Base-by-base conservation (phyloP, 1,140 invertebrate genomes). In the Euwallacea similis region DNA sequence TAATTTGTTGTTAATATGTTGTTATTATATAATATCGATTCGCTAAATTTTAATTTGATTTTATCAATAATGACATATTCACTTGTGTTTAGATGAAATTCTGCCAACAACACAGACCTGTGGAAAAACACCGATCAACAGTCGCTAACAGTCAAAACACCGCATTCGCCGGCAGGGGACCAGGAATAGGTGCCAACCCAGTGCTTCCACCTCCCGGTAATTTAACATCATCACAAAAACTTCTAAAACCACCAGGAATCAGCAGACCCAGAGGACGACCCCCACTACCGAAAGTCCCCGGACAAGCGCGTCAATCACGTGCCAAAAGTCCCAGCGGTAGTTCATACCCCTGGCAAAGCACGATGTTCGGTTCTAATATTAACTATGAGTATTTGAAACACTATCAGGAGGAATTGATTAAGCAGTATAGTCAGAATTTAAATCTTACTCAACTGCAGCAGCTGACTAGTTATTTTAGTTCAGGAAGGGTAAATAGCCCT, bases 21-120 rank as follows among this genome's bases (percentile, higher is more conserved):
- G n/a, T n/a, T 33, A 33, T 33, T 33, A 33, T 33, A 33, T 33
- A 33, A 33, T 4, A 33, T 33, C 21, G 21, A 33, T n/a, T n/a
- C n/a, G n/a, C n/a, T n/a, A n/a, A n/a, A n/a, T n/a, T n/a, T n/a
- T n/a, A n/a, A n/a, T n/a, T n/a, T n/a, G n/a, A n/a, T n/a, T n/a
- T n/a, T n/a, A n/a, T n/a, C n/a, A n/a, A n/a, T n/a, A n/a, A n/a
- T n/a, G n/a, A n/a, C n/a, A n/a, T n/a, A n/a, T n/a, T 33, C 1
- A 33, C 4, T 33, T 33, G 21, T 33, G 21, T 33, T 33, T 33
- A 33, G 21, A 33, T 33, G 7, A 84, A 83, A 73, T 79, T 81
- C 53, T 83, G 83, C 62, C 73, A 80, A 65, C 81, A 83, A 67
- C 77, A 80, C 69, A 79, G 77, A 73, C 71, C 69, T 11, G 74